Evolutionary conservation across 2,113 vertebrate species (phyloP), one percentile per base, ranked within the genome.

Genomic region (Hyla sarda): DNA sequence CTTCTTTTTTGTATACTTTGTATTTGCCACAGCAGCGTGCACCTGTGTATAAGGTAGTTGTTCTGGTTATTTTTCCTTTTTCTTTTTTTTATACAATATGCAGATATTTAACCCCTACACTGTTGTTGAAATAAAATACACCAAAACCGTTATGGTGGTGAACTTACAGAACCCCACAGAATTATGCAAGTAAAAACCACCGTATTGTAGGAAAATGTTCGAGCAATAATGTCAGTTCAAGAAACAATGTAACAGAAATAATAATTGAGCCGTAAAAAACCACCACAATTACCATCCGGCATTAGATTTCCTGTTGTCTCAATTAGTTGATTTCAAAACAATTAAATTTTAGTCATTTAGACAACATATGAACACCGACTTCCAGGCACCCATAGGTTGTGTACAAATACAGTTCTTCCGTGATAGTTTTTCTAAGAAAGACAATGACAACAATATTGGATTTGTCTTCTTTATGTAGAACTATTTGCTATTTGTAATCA

Each of bases 401-500:
- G 72, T 47, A 41, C 32, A 56, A 78, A 30, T 52, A 2, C n/a
- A n/a, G n/a, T n/a, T n/a, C 10, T 77, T 54, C 25, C 17, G 56
- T 23, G 58, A 79, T 34, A 37, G 19, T 16, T 52, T 54, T 41
- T 23, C 1, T 14, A 79, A 37, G 10, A 41, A 79, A n/a, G 21
- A 56, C 13, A 79, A 28, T 52, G 54, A 77, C 45, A 30, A 16
- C 9, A 21, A 21, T 28, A 1, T 34, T n/a, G 28, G 17, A 30
- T 74, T 74, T 48, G 11, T 78, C 47, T 8, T 56, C 48, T 34
- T 75, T n/a, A 75, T 47, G n/a, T 50, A 7, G 19, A 56, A 32
- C 47, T 50, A 4, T 17, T 76, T 78, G 25, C 19, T 34, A 78
- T 79, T 79, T n/a, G 76, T n/a, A 58, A 23, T 79, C 76, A 58